Percentiles rank a stretch among this genome's conserved stretches.
phyloP scores from a whole-genome alignment of 2,113 vertebrate species.

The Motacilla alba region DNA sequence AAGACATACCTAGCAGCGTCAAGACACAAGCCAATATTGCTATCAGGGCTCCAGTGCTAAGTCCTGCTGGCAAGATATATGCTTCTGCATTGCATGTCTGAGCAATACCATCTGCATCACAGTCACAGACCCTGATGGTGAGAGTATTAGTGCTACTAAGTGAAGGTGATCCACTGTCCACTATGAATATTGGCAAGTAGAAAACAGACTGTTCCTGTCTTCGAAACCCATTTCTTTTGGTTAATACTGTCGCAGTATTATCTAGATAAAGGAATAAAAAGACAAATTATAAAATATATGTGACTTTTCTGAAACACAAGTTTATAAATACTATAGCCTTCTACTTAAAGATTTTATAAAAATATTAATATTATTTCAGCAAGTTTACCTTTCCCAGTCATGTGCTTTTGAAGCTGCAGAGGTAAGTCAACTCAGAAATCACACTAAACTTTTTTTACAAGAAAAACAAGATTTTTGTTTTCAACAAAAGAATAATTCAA shows the following conservation, averaged over 20 bases:
- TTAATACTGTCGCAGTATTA: slow-evolving; percentile 91
- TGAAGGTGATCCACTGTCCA: slow-evolving; percentile 90
- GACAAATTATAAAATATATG: neutral
- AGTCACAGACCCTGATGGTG: slow-evolving; percentile 91
- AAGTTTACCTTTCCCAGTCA: neutral
- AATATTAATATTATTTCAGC: neutral
- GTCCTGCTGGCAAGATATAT: slow-evolving; percentile 85
- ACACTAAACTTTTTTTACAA: neutral
- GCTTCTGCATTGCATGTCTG: slow-evolving; percentile 91
- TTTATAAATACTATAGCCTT: neutral
- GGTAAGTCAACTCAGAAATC: neutral
- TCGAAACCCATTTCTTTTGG: slow-evolving; percentile 85
- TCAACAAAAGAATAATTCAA: neutral
- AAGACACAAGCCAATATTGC: slow-evolving; percentile 93
- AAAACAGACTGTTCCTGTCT: slow-evolving; percentile 88
- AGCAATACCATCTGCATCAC: slow-evolving; percentile 83
- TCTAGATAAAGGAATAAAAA: slow-evolving; percentile 73
- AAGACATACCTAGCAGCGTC: slow-evolving; percentile 86
- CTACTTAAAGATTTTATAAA: neutral
- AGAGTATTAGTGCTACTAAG: slow-evolving; percentile 96
- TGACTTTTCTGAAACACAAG: neutral
- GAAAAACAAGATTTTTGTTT: neutral
- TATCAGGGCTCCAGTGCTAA: slow-evolving; percentile 91
- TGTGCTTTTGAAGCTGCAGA: neutral
- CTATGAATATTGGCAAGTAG: slow-evolving; percentile 88